Evolutionary conservation across 2,797 vertebrate genomes (phyloP), one percentile per base, ranked within the genome.

Genomic region (Xyrichtys novacula): DNA sequence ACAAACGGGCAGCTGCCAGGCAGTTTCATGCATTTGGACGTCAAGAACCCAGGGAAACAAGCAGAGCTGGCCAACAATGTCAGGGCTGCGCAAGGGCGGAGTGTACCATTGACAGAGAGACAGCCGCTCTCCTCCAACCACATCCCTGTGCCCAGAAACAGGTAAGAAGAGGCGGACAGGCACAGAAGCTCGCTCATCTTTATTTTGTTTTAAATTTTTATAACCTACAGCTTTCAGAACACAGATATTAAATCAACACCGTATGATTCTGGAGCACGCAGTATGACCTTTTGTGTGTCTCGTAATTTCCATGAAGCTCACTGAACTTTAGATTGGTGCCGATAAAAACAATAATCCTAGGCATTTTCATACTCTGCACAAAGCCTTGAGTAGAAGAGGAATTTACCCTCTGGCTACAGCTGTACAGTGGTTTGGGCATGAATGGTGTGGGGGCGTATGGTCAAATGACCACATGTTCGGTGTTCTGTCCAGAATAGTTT

Each of bases 81-180:
- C 80, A 88, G 85, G 76, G 77, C 88, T 66, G 73, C 69, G 15
- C 86, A 83, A 46, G 87, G 85, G 56, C 76, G 88, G 65, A 85
- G 81, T 25, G 31, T 69, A 66, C 54, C 85, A 32, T 71, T 64
- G 23, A 63, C 84, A 22, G 92, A 93, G 46, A 84, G 65, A 59
- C 86, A 86, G 26, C 75, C 82, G 40, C 80, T 87, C 53, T 55
- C 83, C 15, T 94, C 94, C 31, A 92, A 91, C 68, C 92, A 94
- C 86, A 95, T 95, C 85, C 94, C 94, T 6, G 94, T 94, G 64
- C 93, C 94, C 49, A 92, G 92, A 74, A 91, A 92, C 92, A 94
- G 94, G 94, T 95, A 91, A 19, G 16, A 28, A 80, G n/a, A 43
- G 1, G 22, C 31, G 39, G 6, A 49, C 32, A 1, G 12, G 17